Base-by-base conservation (phyloP, 1,140 invertebrate species). In the Eurytemora carolleeae region DNA sequence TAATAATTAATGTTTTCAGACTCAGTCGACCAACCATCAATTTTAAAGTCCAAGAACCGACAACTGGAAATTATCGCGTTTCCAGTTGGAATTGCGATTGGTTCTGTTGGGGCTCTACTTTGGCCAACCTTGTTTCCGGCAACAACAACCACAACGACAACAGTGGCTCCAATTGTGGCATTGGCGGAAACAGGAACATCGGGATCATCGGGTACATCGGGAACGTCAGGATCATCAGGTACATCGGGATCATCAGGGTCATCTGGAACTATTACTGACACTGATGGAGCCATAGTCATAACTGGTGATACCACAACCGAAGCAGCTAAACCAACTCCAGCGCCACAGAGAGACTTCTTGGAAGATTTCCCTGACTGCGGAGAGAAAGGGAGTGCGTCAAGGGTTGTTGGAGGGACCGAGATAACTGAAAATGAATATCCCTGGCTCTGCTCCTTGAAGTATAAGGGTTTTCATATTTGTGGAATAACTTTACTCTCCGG, bases 371-470 rank as follows among this genome's bases (percentile, higher is more conserved):
- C 7, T 12, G 31, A 44, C n/a, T 44, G 31, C 31, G 31, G 31
- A 7, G n/a, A 12, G 7, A 44, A 44, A n/a, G 31, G 31, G 31
- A 12, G 7, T 12, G 31, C 7, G n/a, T 12, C 31, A 12, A 44
- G 31, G 31, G 31, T 62, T 25, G 26, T 62, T 3, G 60, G 60
- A 2, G 60, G 60, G 15, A 18, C 52, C 16, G 53, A 55, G 18
- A 62, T 56, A 20, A 19, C n/a, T 15, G 24, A 54, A 24, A 17
- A 56, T 62, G 24, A 56, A 21, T 62, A 58, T 22, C 60, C 60
- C 21, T 62, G 60, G 60, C 24, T 62, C 19, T 62, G 60, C 53
- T 62, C 60, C 2, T 25, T 62, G 23, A 56, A 25, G 26, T 55
- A n/a, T 26, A 21, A 12, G 24, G 24, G 44, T 3, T 59, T 24